These are phyloP conservation scores for Drosophila longiperda DNA, from an alignment of 2,888 invertebrate genomes.

Conservation along the genomic window DNA sequence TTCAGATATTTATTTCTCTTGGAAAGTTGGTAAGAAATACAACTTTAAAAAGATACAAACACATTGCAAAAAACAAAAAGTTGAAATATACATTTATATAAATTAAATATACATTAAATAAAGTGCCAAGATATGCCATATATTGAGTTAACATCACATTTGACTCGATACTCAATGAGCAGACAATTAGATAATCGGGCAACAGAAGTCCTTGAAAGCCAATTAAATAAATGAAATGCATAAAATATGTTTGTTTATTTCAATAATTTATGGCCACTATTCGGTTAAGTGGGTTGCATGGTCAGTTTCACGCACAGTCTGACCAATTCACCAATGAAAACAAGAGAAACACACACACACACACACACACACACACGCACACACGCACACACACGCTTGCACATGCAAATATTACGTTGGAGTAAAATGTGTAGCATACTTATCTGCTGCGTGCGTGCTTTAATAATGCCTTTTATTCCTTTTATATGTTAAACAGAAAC, in stretches of 20 bases:
- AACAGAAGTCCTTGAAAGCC: not conserved
- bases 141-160: not conserved
- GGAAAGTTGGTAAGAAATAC: not conserved
- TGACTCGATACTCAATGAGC: not conserved
- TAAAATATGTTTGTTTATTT: constrained; percentile 39
- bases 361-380: not conserved
- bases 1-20: not conserved
- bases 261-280: constrained; percentile 39
- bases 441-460: constrained; percentile 56
- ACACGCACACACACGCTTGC: not conserved
- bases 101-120: too few species aligned
- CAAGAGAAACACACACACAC: not conserved
- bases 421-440: constrained; percentile 58
- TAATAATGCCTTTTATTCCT: constrained; percentile 54
- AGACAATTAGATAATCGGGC: not conserved
- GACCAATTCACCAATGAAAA: constrained; percentile 41
- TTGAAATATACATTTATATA: not conserved
- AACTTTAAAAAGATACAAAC: not conserved
- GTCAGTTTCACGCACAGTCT: constrained; percentile 39
- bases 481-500: constrained; percentile 22
- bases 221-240: constrained; percentile 4
- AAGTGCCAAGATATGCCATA: not conserved
- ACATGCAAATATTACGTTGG: constrained; percentile 27
- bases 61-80: not conserved
- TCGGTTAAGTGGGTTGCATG: constrained; percentile 26